Evolutionary conservation across 2,888 invertebrate species (phyloP).

Genomic region (Melipona beecheii): DNA sequence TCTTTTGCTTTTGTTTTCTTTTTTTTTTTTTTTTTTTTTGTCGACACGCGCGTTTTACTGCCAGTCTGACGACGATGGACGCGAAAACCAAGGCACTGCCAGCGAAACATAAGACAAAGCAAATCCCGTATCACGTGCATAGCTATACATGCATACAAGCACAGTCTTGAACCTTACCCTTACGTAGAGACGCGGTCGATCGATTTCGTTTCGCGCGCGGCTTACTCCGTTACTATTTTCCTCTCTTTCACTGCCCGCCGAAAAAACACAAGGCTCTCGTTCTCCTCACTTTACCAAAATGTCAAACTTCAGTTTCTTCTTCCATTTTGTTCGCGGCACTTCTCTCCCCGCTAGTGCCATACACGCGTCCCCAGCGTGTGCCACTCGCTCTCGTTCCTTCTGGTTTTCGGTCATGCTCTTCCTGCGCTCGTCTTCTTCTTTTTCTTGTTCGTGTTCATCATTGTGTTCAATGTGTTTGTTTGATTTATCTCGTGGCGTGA

Average conservation of each 20-base stretch:
- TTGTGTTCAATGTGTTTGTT: slow-evolving; percentile 46
- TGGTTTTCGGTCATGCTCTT: slow-evolving; percentile 1
- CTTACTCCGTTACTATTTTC: not conserved
- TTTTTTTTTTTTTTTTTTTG: not conserved
- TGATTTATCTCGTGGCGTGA: slow-evolving; percentile 59
- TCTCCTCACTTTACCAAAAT: slow-evolving; percentile 11
- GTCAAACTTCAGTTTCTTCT: not conserved
- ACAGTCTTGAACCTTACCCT: not conserved
- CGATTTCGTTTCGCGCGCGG: slow-evolving; percentile 24
- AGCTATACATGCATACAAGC: slow-evolving; percentile 4
- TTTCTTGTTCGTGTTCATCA: slow-evolving; percentile 11
- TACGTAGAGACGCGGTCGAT: slow-evolving; percentile 23
- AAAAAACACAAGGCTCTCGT: slow-evolving; percentile 4
- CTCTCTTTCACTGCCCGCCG: slow-evolving; percentile 17
- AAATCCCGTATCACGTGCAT: slow-evolving; percentile 4
- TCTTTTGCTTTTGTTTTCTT: not conserved
- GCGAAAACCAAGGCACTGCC: slow-evolving; percentile 61
- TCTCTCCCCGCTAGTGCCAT: slow-evolving; percentile 40
- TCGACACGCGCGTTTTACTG: slow-evolving; percentile 41
- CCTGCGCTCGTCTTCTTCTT: slow-evolving; percentile 7
- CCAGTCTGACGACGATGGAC: slow-evolving; percentile 48
- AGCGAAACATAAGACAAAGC: slow-evolving; percentile 32
- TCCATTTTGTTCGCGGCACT: slow-evolving; percentile 1
- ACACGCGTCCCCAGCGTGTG: not conserved
- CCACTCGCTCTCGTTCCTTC: slow-evolving; percentile 10